Conservation (phyloP, 2,888 invertebrate species). For the Acleris literana region DNA sequence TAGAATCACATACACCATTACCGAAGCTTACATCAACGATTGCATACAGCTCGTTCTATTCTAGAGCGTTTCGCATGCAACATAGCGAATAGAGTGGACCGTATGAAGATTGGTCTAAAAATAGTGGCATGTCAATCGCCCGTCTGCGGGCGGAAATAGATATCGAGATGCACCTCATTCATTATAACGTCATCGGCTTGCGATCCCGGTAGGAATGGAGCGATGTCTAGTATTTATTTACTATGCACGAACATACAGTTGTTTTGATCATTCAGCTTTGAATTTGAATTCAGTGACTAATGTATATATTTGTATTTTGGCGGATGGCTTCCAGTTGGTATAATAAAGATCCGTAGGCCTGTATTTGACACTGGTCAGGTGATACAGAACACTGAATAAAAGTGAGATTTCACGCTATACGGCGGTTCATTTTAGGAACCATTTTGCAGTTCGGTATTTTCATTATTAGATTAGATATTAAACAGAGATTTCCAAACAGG, state of each 20-base stretch:
- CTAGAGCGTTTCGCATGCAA: constrained; percentile 12
- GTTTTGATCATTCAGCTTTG: background rate
- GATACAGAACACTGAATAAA: no score
- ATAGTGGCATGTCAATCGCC: constrained; percentile 65
- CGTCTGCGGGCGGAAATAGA: constrained; percentile 60
- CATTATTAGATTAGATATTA: no score
- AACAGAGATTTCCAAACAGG: no score
- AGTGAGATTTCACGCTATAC: no score
- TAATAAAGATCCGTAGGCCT: no score
- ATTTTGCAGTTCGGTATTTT: no score
- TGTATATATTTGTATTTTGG: no score
- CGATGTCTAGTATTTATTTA: constrained; percentile 9
- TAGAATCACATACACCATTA: constrained; percentile 15
- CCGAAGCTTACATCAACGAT: constrained; percentile 12
- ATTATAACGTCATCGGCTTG: constrained; percentile 53
- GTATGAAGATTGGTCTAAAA: constrained; percentile 49
- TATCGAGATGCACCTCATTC: constrained; percentile 60
- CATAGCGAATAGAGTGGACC: constrained; percentile 5
- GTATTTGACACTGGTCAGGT: no score
- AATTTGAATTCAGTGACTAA: no score
- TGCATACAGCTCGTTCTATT: constrained; percentile 19
- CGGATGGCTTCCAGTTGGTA: no score
- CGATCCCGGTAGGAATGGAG: constrained; percentile 8
- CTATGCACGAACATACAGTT: background rate
- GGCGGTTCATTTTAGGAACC: no score